Base-by-base conservation (phyloP, 2,113 vertebrate genomes). In the Stigmatopora argus region DNA sequence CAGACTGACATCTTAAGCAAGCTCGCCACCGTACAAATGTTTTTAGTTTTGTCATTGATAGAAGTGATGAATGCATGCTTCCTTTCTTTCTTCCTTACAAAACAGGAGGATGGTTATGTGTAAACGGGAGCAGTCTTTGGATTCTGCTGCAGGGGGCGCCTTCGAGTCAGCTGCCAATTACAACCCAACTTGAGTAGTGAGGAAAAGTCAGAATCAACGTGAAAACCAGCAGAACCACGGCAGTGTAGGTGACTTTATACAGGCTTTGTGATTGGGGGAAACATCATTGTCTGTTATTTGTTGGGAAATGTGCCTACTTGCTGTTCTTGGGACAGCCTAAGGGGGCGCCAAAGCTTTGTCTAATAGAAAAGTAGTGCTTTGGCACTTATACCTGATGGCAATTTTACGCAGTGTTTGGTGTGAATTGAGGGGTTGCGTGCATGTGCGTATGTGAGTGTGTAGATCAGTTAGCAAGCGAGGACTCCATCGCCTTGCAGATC, bases 401-500 rank as follows among this genome's bases (percentile, higher is more conserved):
- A 41, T 10, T 41, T 41, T 41, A 41, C 9, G 38, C 38, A 41
- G 38, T 41, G 38, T 41, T 41, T 41, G 38, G 38, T 10, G 6
- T 7, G 38, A 41, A 10, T 41, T 10, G 9, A 41, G 9, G 9
- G 38, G 1, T 17, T 48, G 23, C 19, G 58, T 44, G 38, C n/a
- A n/a, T n/a, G n/a, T n/a, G n/a, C n/a, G n/a, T n/a, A n/a, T 6
- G n/a, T 45, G n/a, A 1, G 1, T 45, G 4, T 19, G n/a, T 45
- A 17, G 78, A 71, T 78, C 67, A 72, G 78, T 74, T 62, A 85
- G 85, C 90, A 86, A 85, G 91, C 65, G 89, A 59, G 65, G 90
- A 87, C 77, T 94, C 93, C 78, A 96, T 76, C 57, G 78, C 88
- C 85, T 85, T 77, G 85, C 95, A 95, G 83, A 95, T 85, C 86